Evolutionary conservation across 2,113 vertebrate genomes (phyloP), one percentile per base, ranked within the genome.

Genomic region (Salminus brasiliensis): DNA sequence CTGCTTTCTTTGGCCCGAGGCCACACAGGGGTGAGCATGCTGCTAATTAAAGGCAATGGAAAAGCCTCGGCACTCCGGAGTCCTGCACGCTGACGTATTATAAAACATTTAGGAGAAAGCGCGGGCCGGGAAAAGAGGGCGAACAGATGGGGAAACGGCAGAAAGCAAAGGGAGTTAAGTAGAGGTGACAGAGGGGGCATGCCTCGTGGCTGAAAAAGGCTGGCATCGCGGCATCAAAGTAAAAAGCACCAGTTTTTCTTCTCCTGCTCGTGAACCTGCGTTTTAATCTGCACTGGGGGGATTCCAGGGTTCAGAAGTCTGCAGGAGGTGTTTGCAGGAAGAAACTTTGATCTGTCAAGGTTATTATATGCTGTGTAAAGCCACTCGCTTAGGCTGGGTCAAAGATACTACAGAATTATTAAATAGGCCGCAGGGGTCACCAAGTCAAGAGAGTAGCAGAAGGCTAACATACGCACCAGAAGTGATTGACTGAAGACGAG

Each of bases 41-140:
- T 72, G 65, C 79, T 86, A 84, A 84, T 86, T 76, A 84, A 76
- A 77, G 76, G 55, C 73, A 72, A 65, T 45, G 69, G 67, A 75
- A 69, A 52, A 66, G 69, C 78, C 70, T 23, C 4, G 9, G 69
- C 23, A 32, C 30, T 34, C 60, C 60, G 60, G 60, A 62, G n/a
- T 55, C 52, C 52, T 55, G 52, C n/a, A 32, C 32, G 15, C 57
- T 72, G 70, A 72, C 74, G 62, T 72, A 71, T 47, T 49, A 82
- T 72, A 57, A 82, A 73, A 63, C 62, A 78, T 78, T 82, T 59
- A 82, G 68, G 6, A 82, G 57, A 66, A 76, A 77, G 29, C 34
- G 15, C 70, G n/a, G 59, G 69, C 47, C 49, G 57, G 60, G 59
- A 55, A 79, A 49, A 62, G 41, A 63, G 34, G 18, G n/a, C 13